Evolutionary conservation across 2,797 vertebrate genomes (phyloP).

Genomic region (Pangasius mekongensis): DNA sequence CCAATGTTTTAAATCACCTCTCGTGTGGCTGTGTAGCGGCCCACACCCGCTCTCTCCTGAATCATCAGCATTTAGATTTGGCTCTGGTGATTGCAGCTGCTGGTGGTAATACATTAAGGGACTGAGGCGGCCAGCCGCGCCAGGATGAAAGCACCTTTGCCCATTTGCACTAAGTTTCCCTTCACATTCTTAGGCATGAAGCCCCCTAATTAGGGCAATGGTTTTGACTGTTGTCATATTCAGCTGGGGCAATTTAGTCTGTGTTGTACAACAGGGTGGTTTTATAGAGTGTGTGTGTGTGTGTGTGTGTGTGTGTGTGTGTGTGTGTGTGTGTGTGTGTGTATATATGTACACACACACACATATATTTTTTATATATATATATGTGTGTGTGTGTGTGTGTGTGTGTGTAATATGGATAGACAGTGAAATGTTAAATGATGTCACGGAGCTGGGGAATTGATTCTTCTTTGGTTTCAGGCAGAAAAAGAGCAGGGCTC

Average conservation of each 20-base stretch:
- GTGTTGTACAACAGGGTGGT: constrained; percentile 77
- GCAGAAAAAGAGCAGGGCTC: constrained; percentile 67
- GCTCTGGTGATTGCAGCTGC: constrained; percentile 79
- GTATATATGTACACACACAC: constrained; percentile 61
- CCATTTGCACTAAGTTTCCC: constrained; percentile 80
- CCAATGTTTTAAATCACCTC: constrained; percentile 85
- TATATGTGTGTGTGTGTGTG: constrained; percentile 65
- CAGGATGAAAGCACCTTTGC: constrained; percentile 77
- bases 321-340: background rate
- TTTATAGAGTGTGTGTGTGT: constrained; percentile 49
- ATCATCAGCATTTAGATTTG: constrained; percentile 82
- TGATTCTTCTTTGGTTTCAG: constrained; percentile 76
- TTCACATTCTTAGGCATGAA: constrained; percentile 81
- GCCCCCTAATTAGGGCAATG: constrained; percentile 77
- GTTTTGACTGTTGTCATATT: constrained; percentile 77
- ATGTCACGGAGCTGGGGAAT: constrained; percentile 72
- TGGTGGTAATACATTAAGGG: constrained; percentile 85
- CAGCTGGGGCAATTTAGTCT: constrained; percentile 79
- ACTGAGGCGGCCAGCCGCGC: constrained; percentile 76
- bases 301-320: background rate
- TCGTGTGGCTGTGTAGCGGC: constrained; percentile 72
- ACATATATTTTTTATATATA: constrained; percentile 63
- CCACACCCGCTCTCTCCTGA: constrained; percentile 75
- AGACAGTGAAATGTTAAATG: constrained; percentile 71
- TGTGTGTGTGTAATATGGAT: constrained; percentile 5